Evolutionary conservation across 2,888 invertebrate genomes (phyloP).

Genomic region (Trichogramma evanescens): DNA sequence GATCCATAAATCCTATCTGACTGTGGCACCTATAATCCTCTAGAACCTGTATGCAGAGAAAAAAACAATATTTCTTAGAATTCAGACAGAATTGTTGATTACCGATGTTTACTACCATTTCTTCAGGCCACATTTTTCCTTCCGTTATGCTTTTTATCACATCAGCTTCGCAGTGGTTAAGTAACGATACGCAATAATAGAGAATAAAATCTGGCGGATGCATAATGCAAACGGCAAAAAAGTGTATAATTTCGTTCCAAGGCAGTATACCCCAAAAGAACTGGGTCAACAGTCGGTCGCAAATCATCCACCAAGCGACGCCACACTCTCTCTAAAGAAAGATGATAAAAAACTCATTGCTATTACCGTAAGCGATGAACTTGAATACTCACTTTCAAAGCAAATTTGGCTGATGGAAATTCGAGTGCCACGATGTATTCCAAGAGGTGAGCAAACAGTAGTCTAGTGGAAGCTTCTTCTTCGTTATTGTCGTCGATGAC

Average conservation of each 20-base stretch:
- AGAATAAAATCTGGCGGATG: constrained; percentile 41
- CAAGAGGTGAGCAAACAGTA: constrained; percentile 38
- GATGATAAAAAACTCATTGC: neutral
- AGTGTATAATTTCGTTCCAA: constrained; percentile 41
- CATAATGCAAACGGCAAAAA: constrained; percentile 38
- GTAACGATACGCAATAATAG: constrained; percentile 40
- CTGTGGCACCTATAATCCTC: constrained; percentile 36
- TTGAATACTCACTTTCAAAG: constrained; percentile 34
- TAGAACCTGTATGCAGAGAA: constrained; percentile 30
- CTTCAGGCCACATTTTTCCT: constrained; percentile 40
- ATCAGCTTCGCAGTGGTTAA: constrained; percentile 34
- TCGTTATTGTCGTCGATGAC: constrained; percentile 33
- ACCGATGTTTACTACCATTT: constrained; percentile 32
- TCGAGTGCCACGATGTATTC: constrained; percentile 38
- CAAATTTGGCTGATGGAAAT: constrained; percentile 35
- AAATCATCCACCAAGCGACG: constrained; percentile 42
- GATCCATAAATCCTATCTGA: constrained; percentile 41
- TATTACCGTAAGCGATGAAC: neutral
- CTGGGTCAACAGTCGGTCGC: constrained; percentile 36
- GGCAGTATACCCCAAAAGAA: constrained; percentile 41
- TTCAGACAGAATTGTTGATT: neutral
- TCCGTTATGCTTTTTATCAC: constrained; percentile 34
- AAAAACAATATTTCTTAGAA: constrained; percentile 6
- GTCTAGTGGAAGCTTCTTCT: constrained; percentile 33
- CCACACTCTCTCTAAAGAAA: constrained; percentile 35